Evolutionary conservation across 2,888 invertebrate genomes (phyloP), one percentile per base, ranked within the genome.

Genomic region (Xanthostigma xanthostigma): DNA sequence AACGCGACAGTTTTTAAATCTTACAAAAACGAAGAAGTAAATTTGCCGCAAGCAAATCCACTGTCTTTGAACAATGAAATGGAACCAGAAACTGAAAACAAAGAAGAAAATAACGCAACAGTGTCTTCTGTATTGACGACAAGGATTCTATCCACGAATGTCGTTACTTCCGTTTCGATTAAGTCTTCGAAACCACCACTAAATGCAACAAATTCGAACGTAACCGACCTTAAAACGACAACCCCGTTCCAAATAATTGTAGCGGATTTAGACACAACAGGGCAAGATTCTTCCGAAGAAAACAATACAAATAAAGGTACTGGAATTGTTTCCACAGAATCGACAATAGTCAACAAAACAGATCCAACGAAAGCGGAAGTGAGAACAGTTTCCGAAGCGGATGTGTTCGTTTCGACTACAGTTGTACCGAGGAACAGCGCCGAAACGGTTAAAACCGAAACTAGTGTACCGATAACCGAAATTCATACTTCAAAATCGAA

Each of bases 81-180:
- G 6, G 27, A 27, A 27, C 27, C 27, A 1, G 60, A 67, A 56
- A 68, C 70, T 2, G 69, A 70, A 17, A 71, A 46, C 2, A 49
- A 70, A 13, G 68, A 69, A 55, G 66, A 60, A 44, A 60, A 60
- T 50, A 42, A 45, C 12, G 44, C 44, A 44, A 40, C 51, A 63
- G 9, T 63, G 59, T 70, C 70, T 2, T 71, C 72, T 38, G 68
- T 70, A 57, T 69, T 70, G 55, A 62, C 66, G 38, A 65, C 72
- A 8, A 70, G 72, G n/a, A 66, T 71, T 39, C 69, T 72, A 8
- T 72, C 71, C 49, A 73, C 72, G 8, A 73, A 72, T 3, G 72
- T 73, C 38, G 72, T 72, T 0, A 73, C 73, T 35, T 73, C 73
- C 39, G 67, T 73, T 13, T 72, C 73, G 8, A 70, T 73, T 53